These are phyloP conservation scores for Colletes latitarsis DNA, from an alignment of 1,140 invertebrate species.

Conservation along the genomic window DNA sequence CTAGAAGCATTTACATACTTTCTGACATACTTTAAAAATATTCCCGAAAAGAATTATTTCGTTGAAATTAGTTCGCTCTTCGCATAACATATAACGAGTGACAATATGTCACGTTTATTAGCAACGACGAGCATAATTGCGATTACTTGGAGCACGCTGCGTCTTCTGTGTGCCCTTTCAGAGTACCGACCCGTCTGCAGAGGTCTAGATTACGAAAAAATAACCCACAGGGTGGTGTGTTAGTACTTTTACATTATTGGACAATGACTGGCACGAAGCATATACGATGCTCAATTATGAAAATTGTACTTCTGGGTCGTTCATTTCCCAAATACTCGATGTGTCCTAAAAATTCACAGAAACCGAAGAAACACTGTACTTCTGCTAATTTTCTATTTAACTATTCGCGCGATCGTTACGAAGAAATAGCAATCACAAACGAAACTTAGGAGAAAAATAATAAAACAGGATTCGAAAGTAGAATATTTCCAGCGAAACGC, in stretches of 20 bases:
- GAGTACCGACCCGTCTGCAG: constrained; percentile 23
- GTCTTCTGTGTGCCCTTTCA: constrained; percentile 50
- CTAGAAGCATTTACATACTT: background rate
- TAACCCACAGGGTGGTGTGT: constrained; percentile 53
- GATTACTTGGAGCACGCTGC: constrained; percentile 22
- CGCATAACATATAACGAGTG: too few species aligned
- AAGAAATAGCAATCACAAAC: background rate
- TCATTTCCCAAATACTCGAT: constrained; percentile 38
- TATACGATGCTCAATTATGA: constrained; percentile 37
- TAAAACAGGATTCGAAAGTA: too few species aligned
- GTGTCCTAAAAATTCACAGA: constrained; percentile 10
- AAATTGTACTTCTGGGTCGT: constrained; percentile 46
- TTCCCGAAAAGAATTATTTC: too few species aligned
- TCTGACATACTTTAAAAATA: too few species aligned
- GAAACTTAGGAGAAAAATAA: too few species aligned
- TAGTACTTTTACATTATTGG: constrained; percentile 33
- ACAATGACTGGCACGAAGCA: constrained; percentile 10
- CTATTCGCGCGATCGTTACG: background rate
- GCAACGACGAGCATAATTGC: background rate
- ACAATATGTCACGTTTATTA: too few species aligned
- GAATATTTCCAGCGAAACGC: too few species aligned
- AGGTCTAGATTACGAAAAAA: constrained; percentile 39
- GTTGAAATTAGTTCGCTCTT: too few species aligned
- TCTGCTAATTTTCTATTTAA: constrained; percentile 35
- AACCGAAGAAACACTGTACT: constrained; percentile 7